These are phyloP conservation scores for Eudyptes chrysolophus DNA, from an alignment of 2,113 vertebrate species.

Conservation along the genomic window DNA sequence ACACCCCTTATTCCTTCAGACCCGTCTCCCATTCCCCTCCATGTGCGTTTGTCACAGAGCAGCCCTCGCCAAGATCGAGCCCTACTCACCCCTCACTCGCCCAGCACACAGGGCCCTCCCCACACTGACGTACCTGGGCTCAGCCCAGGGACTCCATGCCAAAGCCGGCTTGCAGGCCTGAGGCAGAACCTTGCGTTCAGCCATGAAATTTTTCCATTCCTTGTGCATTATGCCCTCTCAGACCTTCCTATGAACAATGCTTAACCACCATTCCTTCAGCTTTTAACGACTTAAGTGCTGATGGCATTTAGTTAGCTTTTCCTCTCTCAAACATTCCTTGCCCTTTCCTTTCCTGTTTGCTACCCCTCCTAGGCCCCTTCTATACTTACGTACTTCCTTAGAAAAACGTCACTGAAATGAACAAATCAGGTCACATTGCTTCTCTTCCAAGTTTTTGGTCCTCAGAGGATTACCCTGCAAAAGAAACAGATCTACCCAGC, in stretches of 20 bases:
- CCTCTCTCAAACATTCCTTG: not conserved
- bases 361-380: not conserved
- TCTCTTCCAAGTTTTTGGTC: not conserved
- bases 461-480: not conserved
- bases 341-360: not conserved
- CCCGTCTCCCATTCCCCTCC: not conserved
- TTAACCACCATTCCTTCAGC: not conserved
- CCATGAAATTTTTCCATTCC: not conserved
- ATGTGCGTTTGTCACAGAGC: not conserved
- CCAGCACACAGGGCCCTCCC: not conserved
- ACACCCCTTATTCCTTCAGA: not conserved
- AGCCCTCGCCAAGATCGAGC: not conserved
- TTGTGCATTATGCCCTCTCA: not conserved
- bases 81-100: not conserved
- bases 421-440: not conserved
- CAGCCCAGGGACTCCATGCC: not conserved
- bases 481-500: not conserved
- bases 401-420: not conserved
- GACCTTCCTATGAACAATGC: not conserved
- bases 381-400: not conserved
- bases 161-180: not conserved
- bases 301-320: not conserved
- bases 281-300: not conserved
- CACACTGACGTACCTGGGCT: not conserved
- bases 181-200: not conserved